A percentile compares a stretch with the other conserved stretches of the same genome.
Conservation (phyloP, 2,113 vertebrate genomes). For the Hypanus sabinus region DNA sequence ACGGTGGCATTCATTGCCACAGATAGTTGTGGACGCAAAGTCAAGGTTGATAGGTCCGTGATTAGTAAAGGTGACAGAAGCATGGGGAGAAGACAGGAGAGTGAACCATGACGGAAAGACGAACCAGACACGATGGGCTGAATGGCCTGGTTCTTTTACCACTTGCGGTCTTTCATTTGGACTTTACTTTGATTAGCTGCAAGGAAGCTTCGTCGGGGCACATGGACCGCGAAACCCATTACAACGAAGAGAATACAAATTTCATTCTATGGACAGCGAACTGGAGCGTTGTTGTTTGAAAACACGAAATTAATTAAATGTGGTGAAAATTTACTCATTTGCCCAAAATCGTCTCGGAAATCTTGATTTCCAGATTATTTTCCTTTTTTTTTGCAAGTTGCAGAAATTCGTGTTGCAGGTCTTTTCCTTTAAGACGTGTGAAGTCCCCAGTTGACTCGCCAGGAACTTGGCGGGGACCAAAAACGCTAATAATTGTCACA, state of each 20-base stretch:
- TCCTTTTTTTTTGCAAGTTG: background rate
- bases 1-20: too few relatives aligned
- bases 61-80: too few relatives aligned
- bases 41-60: too few relatives aligned
- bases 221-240: background rate
- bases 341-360: background rate
- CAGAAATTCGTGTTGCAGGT: slow-evolving; percentile 15
- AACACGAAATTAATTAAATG: background rate
- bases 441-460: slow-evolving; percentile 64
- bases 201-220: background rate
- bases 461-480: slow-evolving; percentile 52
- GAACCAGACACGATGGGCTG: too few relatives aligned
- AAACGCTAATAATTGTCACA: slow-evolving; percentile 96
- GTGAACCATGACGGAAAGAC: too few relatives aligned
- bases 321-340: background rate
- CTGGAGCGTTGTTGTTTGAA: background rate
- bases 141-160: too few relatives aligned
- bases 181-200: background rate
- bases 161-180: background rate
- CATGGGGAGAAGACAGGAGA: too few relatives aligned
- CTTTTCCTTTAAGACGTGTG: slow-evolving; percentile 61
- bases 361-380: slow-evolving; percentile 14
- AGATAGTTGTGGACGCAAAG: too few relatives aligned
- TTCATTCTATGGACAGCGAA: background rate
- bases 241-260: background rate